Percentiles rank a stretch among this genome's conserved stretches.
phyloP scores from a whole-genome alignment of 2,888 invertebrate genomes.

The Thymelicus sylvestris region DNA sequence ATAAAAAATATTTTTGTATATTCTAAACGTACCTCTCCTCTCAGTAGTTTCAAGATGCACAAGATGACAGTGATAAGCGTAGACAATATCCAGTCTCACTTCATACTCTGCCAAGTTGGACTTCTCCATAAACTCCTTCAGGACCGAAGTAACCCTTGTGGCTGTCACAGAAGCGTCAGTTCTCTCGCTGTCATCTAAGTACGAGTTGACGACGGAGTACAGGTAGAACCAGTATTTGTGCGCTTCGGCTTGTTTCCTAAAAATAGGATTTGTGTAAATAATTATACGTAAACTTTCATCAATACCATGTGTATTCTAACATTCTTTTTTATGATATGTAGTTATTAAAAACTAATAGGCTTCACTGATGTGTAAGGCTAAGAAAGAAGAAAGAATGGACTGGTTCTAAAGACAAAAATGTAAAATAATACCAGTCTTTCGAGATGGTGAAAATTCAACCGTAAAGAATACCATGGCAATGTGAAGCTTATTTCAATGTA shows the following conservation, averaged over 20 bases:
- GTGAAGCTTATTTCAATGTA: too few species aligned
- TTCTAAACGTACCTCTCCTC: constrained; percentile 67
- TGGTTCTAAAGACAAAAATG: too few species aligned
- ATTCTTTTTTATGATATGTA: too few species aligned
- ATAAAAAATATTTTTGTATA: neutral
- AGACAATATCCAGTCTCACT: constrained; percentile 90
- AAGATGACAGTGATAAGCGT: constrained; percentile 92
- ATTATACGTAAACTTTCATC: too few species aligned
- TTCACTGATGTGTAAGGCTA: too few species aligned
- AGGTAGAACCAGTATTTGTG: constrained; percentile 97
- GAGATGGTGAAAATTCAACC: too few species aligned
- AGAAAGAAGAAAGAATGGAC: too few species aligned
- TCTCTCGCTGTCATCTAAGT: constrained; percentile 58
- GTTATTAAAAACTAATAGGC: too few species aligned
- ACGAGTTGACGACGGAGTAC: constrained; percentile 89
- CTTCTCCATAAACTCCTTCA: constrained; percentile 93
- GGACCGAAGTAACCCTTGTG: constrained; percentile 74
- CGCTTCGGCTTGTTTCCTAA: constrained; percentile 87
- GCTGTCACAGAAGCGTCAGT: constrained; percentile 51
- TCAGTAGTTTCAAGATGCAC: constrained; percentile 81
- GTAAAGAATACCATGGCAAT: too few species aligned
- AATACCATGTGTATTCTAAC: too few species aligned
- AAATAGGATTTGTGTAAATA: constrained; percentile 16
- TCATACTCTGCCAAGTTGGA: constrained; percentile 94
- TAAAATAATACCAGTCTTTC: too few species aligned